Conservation (phyloP, 2,797 vertebrate species). For the Lithobates pipiens region DNA sequence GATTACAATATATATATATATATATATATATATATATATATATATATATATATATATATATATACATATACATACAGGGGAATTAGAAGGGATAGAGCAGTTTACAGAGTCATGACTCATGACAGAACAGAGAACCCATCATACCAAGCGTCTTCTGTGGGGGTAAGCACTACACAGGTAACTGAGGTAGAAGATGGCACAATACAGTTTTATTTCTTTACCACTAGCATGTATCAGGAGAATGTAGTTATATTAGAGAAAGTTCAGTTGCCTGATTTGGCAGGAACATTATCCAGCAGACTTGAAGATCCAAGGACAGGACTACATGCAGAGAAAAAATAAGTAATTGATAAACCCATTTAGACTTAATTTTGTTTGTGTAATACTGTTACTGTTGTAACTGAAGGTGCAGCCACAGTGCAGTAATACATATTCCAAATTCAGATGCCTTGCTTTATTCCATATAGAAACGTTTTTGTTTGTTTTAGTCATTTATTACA, state of each 20-base stretch:
- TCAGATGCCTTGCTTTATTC: not conserved
- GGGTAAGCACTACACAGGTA: no score
- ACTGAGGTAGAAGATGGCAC: no score
- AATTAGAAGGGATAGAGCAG: no score
- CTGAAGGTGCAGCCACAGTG: not conserved
- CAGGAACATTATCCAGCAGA: slow-evolving; percentile 32
- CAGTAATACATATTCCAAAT: not conserved
- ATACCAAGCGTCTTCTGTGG: no score
- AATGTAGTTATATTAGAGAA: slow-evolving; percentile 11
- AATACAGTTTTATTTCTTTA: not conserved
- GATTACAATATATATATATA: no score
- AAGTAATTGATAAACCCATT: slow-evolving; percentile 47
- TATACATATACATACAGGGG: no score
- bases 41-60: no score
- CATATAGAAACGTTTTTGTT: not conserved
- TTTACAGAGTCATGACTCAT: no score
- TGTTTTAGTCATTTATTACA: not conserved
- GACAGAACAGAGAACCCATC: no score
- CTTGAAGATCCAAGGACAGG: slow-evolving; percentile 3
- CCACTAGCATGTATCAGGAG: slow-evolving; percentile 5
- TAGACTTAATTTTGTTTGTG: slow-evolving; percentile 31
- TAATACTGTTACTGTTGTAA: slow-evolving; percentile 18
- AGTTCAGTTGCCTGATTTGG: slow-evolving; percentile 31
- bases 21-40: no score
- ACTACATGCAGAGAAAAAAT: slow-evolving; percentile 35